Evolutionary conservation across 1,140 invertebrate genomes (phyloP).

Genomic region (Panagrolaimus sp.): DNA sequence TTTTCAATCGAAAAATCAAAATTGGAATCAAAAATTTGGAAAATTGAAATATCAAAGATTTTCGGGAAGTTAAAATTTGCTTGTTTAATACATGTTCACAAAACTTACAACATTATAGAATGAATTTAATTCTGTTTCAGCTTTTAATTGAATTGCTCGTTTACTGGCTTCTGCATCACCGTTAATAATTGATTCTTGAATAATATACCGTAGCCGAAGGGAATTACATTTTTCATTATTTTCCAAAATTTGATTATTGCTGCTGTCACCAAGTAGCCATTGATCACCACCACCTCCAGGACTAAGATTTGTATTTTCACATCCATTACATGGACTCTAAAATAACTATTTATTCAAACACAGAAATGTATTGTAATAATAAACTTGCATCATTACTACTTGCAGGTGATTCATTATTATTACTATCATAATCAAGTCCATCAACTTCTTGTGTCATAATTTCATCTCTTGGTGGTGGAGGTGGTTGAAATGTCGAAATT

Average conservation of each 20-base stretch:
- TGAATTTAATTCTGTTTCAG: constrained; percentile 35
- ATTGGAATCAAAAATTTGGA: no score
- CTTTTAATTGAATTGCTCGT: constrained; percentile 28
- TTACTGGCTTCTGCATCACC: constrained; percentile 36
- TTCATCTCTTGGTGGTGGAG: neutral
- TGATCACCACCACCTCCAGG: neutral
- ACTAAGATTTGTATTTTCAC: neutral
- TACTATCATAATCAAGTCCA: neutral
- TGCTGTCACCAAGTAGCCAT: neutral
- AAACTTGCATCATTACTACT: no score
- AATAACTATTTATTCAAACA: neutral
- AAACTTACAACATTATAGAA: constrained; percentile 49
- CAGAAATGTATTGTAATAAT: no score
- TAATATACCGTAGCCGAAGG: neutral
- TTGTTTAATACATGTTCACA: no score
- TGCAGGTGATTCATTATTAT: neutral
- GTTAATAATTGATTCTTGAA: constrained; percentile 26
- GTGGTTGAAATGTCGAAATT: neutral
- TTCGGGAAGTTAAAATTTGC: no score
- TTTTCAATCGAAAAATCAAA: no score
- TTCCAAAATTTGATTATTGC: neutral
- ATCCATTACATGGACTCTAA: neutral
- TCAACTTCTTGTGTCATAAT: neutral
- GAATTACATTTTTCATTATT: constrained; percentile 15
- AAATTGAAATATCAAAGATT: no score